phyloP scores from a whole-genome alignment of 2,113 vertebrate genomes.

The Choloepus hoffmanni region DNA sequence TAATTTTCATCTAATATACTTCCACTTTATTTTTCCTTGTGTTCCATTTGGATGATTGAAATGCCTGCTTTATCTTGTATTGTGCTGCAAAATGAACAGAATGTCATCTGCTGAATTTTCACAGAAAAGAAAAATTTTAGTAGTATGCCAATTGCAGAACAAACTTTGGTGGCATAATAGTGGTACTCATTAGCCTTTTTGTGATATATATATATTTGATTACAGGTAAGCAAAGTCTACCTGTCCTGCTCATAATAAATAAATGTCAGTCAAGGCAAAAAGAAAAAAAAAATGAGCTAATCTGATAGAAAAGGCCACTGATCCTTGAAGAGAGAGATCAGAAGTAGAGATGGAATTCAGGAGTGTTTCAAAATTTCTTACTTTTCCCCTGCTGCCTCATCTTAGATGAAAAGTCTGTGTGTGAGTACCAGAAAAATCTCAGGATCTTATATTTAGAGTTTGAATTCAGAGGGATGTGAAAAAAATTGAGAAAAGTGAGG shows the following conservation, averaged over 20 bases:
- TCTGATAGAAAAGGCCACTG: background rate
- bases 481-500: background rate
- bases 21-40: background rate
- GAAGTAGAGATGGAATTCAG: background rate
- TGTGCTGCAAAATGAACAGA: background rate
- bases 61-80: background rate
- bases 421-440: background rate
- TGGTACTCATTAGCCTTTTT: background rate
- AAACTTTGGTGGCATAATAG: background rate
- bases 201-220: background rate
- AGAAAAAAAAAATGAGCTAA: background rate
- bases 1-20: background rate
- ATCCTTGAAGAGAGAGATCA: background rate
- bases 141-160: background rate
- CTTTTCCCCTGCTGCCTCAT: background rate
- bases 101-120: background rate
- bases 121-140: background rate
- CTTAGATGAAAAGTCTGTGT: background rate
- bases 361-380: background rate
- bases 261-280: background rate
- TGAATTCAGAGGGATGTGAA: background rate
- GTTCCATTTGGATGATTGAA: conserved; percentile 9
- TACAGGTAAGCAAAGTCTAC: background rate
- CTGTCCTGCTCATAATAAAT: background rate
- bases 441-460: background rate